Base-by-base conservation (phyloP, 2,888 invertebrate genomes). In the Bellardia pandia region DNA sequence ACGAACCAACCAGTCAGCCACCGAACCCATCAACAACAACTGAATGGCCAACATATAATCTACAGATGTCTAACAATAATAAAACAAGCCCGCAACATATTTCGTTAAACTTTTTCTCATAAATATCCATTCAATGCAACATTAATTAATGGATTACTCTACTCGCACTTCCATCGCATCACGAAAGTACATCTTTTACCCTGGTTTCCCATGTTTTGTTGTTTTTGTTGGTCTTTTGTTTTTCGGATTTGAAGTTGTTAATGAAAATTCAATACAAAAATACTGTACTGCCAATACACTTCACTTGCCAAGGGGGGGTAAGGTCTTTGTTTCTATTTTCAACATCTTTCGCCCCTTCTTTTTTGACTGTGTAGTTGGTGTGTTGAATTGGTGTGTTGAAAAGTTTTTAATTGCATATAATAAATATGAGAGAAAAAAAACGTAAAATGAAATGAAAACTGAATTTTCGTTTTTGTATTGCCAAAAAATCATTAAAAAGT, bases 131-230 rank as follows among this genome's bases (percentile, higher is more conserved):
- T 82, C 76, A 88, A 80, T 85, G 88, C 82, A 86, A 85, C 88
- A 88, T 88, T 88, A 88, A 88, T 88, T 88, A 88, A 88, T 85
- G 88, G 85, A 88, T 88, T 88, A 88, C 79, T 69, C 68, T 37
- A 85, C 83, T 78, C 72, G 77, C 81, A 85, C 85, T 85, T 68
- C 51, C 56, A 84, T 13, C 62, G 76, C 37, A 16, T 51, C 60
- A 51, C 51, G 58, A 51, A 51, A 60, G 72, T 37, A 51, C 51
- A 72, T 56, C 56, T 68, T 66, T 77, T 60, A 51, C 16, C 13
- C 60, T 23, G 33, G 42, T 42, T 68, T n/a, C 13, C 14, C 33
- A 30, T 33, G 60, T 74, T 42, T 48, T 4, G 5, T 53, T 58
- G 13, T 48, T 56, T 53, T 56, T 48, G 9, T 13, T 14, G 6